Percentiles rank a stretch among this genome's conserved stretches.
Conservation (phyloP, 2,888 invertebrate genomes). For the Macaria notata region DNA sequence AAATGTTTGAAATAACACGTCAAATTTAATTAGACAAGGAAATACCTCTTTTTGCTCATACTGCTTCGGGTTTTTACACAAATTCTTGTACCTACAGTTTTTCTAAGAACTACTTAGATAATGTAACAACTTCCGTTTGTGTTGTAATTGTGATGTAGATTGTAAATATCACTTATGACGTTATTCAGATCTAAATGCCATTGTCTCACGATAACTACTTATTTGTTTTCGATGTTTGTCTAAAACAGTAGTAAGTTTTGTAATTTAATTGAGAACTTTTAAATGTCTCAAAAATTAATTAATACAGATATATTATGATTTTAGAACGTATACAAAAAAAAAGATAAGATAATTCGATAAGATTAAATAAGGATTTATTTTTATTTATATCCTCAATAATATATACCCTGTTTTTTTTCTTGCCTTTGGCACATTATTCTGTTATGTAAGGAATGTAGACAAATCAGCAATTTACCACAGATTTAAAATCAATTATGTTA, state of each 20-base stretch:
- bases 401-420: too few relatives aligned
- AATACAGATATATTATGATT: too few relatives aligned
- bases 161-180: conserved; percentile 18
- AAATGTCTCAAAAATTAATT: too few relatives aligned
- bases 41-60: too few relatives aligned
- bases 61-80: conserved; percentile 23
- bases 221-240: background rate
- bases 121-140: conserved; percentile 16
- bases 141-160: conserved; percentile 12
- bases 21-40: too few relatives aligned
- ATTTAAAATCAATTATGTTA: conserved; percentile 1
- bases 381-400: too few relatives aligned
- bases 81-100: conserved; percentile 17
- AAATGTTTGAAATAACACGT: too few relatives aligned
- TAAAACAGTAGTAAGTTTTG: background rate
- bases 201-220: conserved; percentile 8
- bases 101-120: conserved; percentile 14
- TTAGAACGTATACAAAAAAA: too few relatives aligned
- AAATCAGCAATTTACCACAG: conserved; percentile 1
- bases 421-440: too few relatives aligned
- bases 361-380: too few relatives aligned
- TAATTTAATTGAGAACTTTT: too few relatives aligned
- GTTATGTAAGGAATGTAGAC: background rate
- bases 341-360: too few relatives aligned
- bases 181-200: conserved; percentile 8